Conservation (phyloP, 2,113 vertebrate genomes). For the Lutjanus erythropterus region DNA sequence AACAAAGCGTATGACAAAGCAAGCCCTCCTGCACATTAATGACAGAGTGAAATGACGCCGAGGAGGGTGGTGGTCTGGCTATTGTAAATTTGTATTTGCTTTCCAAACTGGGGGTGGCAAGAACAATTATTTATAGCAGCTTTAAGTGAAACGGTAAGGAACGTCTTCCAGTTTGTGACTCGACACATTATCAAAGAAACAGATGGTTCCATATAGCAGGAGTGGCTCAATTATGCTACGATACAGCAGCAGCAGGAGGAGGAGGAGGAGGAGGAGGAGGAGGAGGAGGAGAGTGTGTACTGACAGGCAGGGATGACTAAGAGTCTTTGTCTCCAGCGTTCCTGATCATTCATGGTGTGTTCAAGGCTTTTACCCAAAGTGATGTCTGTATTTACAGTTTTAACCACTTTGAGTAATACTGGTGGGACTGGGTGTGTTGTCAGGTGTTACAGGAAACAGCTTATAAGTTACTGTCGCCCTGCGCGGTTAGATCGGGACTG, state of each 20-base stretch:
- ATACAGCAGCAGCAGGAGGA: constrained; percentile 10
- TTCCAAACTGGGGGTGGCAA: constrained; percentile 33
- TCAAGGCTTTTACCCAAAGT: constrained; percentile 9
- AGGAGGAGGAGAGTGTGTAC: constrained; percentile 14
- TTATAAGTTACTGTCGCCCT: not conserved
- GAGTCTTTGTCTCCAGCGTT: constrained; percentile 27
- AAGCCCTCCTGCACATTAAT: not conserved
- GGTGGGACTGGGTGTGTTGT: constrained; percentile 12
- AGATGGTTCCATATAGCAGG: constrained; percentile 47
- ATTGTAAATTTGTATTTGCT: constrained; percentile 13
- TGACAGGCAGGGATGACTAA: constrained; percentile 24
- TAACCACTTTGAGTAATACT: not conserved
- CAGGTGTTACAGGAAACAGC: not conserved
- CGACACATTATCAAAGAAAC: constrained; percentile 47
- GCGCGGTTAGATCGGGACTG: not conserved
- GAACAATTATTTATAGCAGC: constrained; percentile 44
- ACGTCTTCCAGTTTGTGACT: constrained; percentile 38
- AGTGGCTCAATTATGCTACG: constrained; percentile 33
- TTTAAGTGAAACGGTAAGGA: constrained; percentile 28
- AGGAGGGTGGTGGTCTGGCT: constrained; percentile 28
- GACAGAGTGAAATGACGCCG: constrained; percentile 21
- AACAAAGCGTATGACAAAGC: not conserved
- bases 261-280: constrained; percentile 5
- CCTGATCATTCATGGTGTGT: constrained; percentile 12
- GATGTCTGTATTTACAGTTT: constrained; percentile 1